Percentiles rank a stretch among this genome's conserved stretches.
phyloP scores from a whole-genome alignment of 2,797 vertebrate genomes.

The Lutjanus campechanus region DNA sequence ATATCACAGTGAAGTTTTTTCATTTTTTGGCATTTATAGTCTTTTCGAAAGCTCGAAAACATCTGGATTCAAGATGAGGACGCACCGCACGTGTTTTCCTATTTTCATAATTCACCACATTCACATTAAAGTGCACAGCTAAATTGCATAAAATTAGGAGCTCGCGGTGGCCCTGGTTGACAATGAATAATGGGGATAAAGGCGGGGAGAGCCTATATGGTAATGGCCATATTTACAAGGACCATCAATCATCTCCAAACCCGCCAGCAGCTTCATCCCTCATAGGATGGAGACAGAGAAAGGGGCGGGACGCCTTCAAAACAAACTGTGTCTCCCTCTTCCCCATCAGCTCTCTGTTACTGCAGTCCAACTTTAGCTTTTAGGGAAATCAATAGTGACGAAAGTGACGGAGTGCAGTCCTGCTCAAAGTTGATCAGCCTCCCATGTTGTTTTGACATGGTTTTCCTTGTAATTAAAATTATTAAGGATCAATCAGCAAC shows the following conservation, averaged over 20 bases:
- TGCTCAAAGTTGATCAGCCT: constrained; percentile 38
- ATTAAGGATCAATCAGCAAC: not conserved
- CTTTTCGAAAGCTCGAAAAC: constrained; percentile 11
- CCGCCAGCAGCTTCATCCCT: constrained; percentile 64
- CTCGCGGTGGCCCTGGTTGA: constrained; percentile 68
- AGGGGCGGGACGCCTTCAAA: constrained; percentile 62
- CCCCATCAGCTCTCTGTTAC: constrained; percentile 18
- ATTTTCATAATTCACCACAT: constrained; percentile 50
- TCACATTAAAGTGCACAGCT: constrained; percentile 67
- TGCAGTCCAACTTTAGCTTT: constrained; percentile 55
- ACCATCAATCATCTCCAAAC: constrained; percentile 82
- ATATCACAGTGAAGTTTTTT: constrained; percentile 1
- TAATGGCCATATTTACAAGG: constrained; percentile 82
- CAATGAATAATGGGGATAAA: constrained; percentile 80
- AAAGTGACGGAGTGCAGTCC: constrained; percentile 50
- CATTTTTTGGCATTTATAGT: not conserved
- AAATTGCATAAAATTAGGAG: constrained; percentile 80
- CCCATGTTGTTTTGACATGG: not conserved
- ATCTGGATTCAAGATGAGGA: not conserved
- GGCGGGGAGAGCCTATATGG: constrained; percentile 72
- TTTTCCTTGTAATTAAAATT: constrained; percentile 29
- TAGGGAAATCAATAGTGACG: constrained; percentile 64
- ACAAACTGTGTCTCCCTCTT: constrained; percentile 56
- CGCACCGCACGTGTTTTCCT: constrained; percentile 21
- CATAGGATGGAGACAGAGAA: constrained; percentile 64